A percentile compares a stretch with the other conserved stretches of the same genome.
phyloP scores from a whole-genome alignment of 2,113 vertebrate genomes.

The Chloebia gouldiae region DNA sequence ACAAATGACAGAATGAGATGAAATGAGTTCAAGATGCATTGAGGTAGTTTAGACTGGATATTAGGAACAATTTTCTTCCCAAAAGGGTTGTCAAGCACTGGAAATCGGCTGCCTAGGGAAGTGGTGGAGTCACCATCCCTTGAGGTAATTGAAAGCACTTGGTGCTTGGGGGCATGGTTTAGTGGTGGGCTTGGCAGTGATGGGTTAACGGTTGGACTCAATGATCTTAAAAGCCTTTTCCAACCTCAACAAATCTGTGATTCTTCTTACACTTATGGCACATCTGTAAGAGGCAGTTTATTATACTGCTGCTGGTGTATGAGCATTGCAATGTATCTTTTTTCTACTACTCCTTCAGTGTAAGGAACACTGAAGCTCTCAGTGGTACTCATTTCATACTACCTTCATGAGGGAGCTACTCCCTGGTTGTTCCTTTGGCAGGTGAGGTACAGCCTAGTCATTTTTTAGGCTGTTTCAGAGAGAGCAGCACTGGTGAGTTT shows the following conservation, averaged over 20 bases:
- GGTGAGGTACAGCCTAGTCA: background rate
- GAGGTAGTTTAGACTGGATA: background rate
- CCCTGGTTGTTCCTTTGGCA: background rate
- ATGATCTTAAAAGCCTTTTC: background rate
- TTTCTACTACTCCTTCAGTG: background rate
- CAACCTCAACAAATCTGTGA: background rate
- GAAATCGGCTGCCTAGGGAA: no score
- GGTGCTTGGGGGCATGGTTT: background rate
- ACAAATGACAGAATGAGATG: no score
- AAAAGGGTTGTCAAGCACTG: background rate
- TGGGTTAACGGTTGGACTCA: background rate
- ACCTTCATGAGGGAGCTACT: background rate
- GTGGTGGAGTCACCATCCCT: background rate
- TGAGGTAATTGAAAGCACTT: background rate
- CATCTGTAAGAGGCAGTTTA: background rate
- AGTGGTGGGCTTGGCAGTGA: background rate
- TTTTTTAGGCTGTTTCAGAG: background rate
- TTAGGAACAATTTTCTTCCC: background rate
- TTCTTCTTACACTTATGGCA: background rate
- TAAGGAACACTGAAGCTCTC: rapidly evolving
- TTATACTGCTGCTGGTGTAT: background rate
- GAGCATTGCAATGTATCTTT: background rate
- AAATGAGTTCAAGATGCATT: rapidly evolving
- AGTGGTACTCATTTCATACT: rapidly evolving
- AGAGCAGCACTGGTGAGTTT: background rate